Percentiles rank a stretch among this genome's conserved stretches.
Conservation (phyloP, 2,888 invertebrate genomes). For the Drosophila atripex region DNA sequence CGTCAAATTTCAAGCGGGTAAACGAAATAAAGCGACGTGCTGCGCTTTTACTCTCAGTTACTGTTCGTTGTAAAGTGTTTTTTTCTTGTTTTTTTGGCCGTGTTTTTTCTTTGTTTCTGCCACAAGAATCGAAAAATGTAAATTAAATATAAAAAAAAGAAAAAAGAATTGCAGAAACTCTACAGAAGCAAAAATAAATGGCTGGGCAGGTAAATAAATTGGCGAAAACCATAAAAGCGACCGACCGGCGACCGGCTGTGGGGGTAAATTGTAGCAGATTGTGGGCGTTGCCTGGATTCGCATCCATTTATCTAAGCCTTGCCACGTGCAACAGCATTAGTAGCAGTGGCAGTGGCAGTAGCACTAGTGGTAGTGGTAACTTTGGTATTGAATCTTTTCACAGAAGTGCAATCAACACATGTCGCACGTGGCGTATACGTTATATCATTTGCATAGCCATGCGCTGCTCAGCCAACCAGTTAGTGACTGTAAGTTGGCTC, state of each 20-base stretch:
- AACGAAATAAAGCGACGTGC: conserved; percentile 41
- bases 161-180: conserved; percentile 25
- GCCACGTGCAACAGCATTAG: neutral
- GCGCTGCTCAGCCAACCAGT: neutral
- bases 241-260: conserved; percentile 3
- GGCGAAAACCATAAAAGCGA: conserved; percentile 14
- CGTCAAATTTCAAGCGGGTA: conserved; percentile 23
- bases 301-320: conserved; percentile 21
- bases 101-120: neutral
- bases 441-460: conserved; percentile 50
- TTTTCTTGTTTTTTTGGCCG: neutral
- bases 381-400: neutral
- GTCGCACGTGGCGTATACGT: conserved; percentile 64
- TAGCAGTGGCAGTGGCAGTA: neutral
- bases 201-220: conserved; percentile 57
- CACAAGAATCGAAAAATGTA: conserved; percentile 8
- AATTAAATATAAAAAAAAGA: conserved; percentile 12
- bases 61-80: conserved; percentile 23
- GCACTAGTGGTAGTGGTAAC: neutral
- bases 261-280: conserved; percentile 30
- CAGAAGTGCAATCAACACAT: conserved; percentile 64
- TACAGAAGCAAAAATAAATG: conserved; percentile 39
- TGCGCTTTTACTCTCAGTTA: conserved; percentile 35
- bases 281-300: conserved; percentile 12
- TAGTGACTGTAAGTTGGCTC: neutral